These are phyloP conservation scores for Girardinichthys multiradiatus DNA, from an alignment of 2,113 vertebrate species.

Conservation along the genomic window DNA sequence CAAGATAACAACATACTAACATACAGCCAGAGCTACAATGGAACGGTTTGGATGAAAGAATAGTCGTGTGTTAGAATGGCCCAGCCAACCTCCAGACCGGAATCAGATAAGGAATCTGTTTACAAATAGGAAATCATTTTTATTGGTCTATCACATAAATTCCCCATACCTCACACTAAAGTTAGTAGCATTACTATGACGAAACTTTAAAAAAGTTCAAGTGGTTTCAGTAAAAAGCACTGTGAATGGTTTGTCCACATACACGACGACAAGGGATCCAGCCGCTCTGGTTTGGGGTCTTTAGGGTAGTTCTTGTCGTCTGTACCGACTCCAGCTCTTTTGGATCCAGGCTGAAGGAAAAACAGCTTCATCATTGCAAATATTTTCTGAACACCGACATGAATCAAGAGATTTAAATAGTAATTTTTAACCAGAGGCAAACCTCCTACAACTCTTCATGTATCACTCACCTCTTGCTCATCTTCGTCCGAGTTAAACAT, in stretches of 20 bases:
- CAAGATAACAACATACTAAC: no score
- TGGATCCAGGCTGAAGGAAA: constrained; percentile 86
- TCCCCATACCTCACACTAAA: no score
- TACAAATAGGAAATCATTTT: no score
- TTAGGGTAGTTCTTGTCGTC: constrained; percentile 91
- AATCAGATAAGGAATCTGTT: no score
- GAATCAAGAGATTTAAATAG: not conserved
- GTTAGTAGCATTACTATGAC: no score
- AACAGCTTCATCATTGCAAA: no score
- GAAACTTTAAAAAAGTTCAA: no score
- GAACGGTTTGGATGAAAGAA: no score
- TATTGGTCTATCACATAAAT: no score
- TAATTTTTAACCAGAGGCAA: not conserved
- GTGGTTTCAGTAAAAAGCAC: not conserved
- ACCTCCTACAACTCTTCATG: not conserved
- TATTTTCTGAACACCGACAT: not conserved
- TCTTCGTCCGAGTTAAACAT: constrained; percentile 97
- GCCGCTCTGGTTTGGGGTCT: constrained; percentile 84
- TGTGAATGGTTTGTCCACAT: constrained; percentile 80
- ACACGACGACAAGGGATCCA: constrained; percentile 90
- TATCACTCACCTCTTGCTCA: constrained; percentile 86
- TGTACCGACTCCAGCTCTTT: constrained; percentile 82
- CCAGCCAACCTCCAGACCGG: no score
- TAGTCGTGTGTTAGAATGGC: no score
- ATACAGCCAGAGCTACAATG: no score